These are phyloP conservation scores for Phalacrocorax brasilianus DNA, from an alignment of 2,113 vertebrate genomes.

Conservation along the genomic window DNA sequence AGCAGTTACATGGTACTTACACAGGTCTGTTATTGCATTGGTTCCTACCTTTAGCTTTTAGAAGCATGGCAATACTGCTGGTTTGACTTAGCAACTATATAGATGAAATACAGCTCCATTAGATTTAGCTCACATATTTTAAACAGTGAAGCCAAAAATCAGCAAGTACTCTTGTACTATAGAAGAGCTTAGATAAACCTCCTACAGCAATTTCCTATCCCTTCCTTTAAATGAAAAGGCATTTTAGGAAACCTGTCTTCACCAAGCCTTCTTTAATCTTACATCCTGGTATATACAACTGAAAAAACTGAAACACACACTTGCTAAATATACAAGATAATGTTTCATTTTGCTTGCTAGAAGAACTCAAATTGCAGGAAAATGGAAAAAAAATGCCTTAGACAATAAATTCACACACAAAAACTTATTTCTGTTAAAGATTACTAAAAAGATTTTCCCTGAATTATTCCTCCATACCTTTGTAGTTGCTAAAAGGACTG, in stretches of 20 bases:
- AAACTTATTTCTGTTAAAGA: neutral
- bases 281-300: neutral
- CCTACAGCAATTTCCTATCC: neutral
- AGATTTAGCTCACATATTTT: neutral
- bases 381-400: neutral
- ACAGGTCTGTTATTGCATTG: neutral
- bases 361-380: neutral
- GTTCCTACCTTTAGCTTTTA: neutral
- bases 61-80: neutral
- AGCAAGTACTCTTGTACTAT: neutral
- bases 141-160: neutral
- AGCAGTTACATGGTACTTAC: neutral
- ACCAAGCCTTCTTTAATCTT: neutral
- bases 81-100: neutral
- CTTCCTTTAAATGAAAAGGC: neutral
- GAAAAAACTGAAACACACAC: neutral
- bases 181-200: neutral
- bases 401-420: neutral
- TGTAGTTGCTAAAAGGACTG: neutral
- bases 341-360: neutral
- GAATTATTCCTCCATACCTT: neutral
- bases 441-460: neutral
- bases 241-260: neutral
- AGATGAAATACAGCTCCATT: conserved; percentile 9
- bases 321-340: neutral